Evolutionary conservation across 2,797 vertebrate species (phyloP).

Genomic region (Morelia viridis): DNA sequence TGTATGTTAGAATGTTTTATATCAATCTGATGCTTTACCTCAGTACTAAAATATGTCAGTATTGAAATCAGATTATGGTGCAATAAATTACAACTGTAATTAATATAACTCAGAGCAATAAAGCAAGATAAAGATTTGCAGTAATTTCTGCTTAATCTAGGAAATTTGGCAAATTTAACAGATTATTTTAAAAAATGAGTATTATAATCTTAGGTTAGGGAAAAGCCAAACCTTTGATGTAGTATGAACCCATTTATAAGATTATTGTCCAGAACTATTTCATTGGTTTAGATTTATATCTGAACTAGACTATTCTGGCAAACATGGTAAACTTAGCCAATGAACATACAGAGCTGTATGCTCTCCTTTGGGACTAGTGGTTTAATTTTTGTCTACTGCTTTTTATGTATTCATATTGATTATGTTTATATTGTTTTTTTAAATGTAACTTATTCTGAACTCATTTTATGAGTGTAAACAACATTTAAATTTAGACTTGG

Average conservation of each 20-base stretch:
- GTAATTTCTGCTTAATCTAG: neutral
- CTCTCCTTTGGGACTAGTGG: neutral
- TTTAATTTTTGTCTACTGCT: neutral
- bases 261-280: neutral
- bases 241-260: neutral
- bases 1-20: neutral
- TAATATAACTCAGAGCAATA: neutral
- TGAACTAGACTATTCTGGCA: neutral
- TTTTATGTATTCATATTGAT: neutral
- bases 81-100: neutral
- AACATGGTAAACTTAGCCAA: neutral
- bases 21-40: neutral
- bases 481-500: neutral
- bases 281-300: neutral
- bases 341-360: neutral
- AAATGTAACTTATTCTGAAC: neutral
- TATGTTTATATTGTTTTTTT: neutral
- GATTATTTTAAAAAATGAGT: neutral
- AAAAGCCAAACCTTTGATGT: neutral
- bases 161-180: neutral
- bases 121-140: neutral
- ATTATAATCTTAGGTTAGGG: neutral
- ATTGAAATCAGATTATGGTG: neutral
- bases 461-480: neutral
- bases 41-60: neutral